Evolutionary conservation across 2,113 vertebrate species (phyloP), one percentile per base, ranked within the genome.

Genomic region (Channa maculata): DNA sequence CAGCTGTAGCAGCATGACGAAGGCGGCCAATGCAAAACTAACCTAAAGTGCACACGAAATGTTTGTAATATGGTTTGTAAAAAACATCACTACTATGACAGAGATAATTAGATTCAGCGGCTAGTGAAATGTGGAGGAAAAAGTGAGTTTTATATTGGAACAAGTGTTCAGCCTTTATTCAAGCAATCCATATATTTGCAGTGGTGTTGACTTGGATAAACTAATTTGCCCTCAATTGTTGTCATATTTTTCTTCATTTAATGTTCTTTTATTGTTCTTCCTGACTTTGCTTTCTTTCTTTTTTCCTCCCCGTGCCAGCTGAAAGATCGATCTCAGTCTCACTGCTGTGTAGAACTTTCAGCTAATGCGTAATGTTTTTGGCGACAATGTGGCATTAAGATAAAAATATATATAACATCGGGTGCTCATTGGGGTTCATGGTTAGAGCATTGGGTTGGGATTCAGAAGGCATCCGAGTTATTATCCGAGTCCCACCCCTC

Each of bases 351-450:
- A 24, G 46, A 64, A 34, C 3, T 43, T 39, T 15, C 50, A 36
- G 14, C 57, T 45, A 44, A 45, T 51, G 62, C 64, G 53, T 5
- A 24, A 24, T 24, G 24, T 24, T 24, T 24, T 24, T 24, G 24
- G 24, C 39, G 49, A 77, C 79, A 84, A 75, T 6, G 14, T 57
- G 49, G 67, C 50, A 65, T 59, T 48, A 75, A 75, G 62, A 66
- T 59, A 11, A 43, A 75, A 70, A 45, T 24, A 24, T 24, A 24
- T 24, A 24, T 24, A 24, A 24, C 24, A 24, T 24, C 24, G 24
- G 24, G 24, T 24, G 24, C 24, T 24, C 24, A 24, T 24, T 1
- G 24, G 24, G 24, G 24, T 24, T 24, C 24, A n/a, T n/a, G n/a
- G n/a, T n/a, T n/a, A 24, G 24, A 24, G 1, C 24, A 24, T 24